These are phyloP conservation scores for Nephrotoma guestfalica DNA, from an alignment of 2,888 invertebrate genomes.

Conservation along the genomic window DNA sequence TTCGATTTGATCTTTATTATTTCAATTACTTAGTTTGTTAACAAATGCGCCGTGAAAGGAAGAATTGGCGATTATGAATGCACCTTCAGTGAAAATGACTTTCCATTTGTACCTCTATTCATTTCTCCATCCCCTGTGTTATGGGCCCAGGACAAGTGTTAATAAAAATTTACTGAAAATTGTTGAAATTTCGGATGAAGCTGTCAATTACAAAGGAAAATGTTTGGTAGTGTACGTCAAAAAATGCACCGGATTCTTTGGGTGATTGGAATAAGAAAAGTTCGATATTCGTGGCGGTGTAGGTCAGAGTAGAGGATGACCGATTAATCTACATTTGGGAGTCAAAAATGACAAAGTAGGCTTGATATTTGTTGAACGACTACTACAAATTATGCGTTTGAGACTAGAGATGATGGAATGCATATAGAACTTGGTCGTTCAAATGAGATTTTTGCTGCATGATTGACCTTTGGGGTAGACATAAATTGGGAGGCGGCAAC, in stretches of 20 bases:
- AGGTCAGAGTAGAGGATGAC: too few relatives aligned
- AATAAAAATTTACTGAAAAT: neutral
- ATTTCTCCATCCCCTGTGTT: neutral
- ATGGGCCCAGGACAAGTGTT: neutral
- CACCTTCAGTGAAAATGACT: too few relatives aligned
- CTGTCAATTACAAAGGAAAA: neutral
- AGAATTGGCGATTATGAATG: too few relatives aligned
- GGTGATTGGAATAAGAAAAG: too few relatives aligned
- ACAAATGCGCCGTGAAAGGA: too few relatives aligned
- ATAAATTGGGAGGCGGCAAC: neutral
- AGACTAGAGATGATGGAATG: neutral
- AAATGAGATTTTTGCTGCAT: too few relatives aligned
- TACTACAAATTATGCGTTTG: neutral
- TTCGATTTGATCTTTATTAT: too few relatives aligned
- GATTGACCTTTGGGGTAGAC: too few relatives aligned
- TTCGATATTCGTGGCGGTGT: too few relatives aligned
- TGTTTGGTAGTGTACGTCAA: neutral
- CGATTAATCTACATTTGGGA: neutral
- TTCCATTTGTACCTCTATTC: too few relatives aligned
- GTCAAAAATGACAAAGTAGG: neutral
- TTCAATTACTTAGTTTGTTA: too few relatives aligned
- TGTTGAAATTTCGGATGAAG: neutral
- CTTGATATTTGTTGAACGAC: neutral
- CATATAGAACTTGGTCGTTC: too few relatives aligned
- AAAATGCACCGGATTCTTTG: neutral